These are phyloP conservation scores for Habroteleia sp. DNA, from an alignment of 2,888 invertebrate genomes.

Conservation along the genomic window DNA sequence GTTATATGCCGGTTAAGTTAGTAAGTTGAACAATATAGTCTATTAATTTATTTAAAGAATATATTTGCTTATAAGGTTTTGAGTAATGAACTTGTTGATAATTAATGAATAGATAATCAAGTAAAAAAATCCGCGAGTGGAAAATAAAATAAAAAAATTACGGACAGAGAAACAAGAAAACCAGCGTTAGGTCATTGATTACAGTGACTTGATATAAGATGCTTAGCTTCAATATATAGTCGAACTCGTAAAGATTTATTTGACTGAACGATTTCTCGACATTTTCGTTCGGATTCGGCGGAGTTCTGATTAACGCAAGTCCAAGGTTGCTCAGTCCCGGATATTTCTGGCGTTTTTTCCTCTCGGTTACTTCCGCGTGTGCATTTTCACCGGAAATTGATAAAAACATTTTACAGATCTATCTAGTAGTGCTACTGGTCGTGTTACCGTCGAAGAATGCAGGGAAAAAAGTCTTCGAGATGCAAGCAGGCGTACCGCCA, in stretches of 20 bases:
- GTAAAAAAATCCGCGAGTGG: constrained; percentile 5
- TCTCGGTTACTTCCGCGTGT: constrained; percentile 53
- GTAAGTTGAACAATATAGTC: constrained; percentile 2
- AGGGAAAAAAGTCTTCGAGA: constrained; percentile 23
- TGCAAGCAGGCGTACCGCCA: constrained; percentile 15
- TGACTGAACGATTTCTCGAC: constrained; percentile 63
- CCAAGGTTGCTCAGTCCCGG: constrained; percentile 48
- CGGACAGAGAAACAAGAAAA: no score
- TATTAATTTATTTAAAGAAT: constrained; percentile 28
- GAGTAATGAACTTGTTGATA: no score
- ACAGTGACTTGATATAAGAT: constrained; percentile 58
- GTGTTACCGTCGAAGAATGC: constrained; percentile 56
- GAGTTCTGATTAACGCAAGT: constrained; percentile 64
- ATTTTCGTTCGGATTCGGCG: constrained; percentile 43
- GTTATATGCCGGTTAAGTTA: neutral
- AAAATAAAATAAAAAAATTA: constrained; percentile 27
- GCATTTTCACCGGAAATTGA: constrained; percentile 64
- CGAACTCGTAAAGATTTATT: constrained; percentile 56
- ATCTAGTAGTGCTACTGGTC: constrained; percentile 55
- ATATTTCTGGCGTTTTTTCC: constrained; percentile 60
- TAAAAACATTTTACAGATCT: constrained; percentile 64
- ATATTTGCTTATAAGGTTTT: no score
- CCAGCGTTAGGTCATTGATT: constrained; percentile 47
- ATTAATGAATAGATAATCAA: no score
- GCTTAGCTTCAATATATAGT: constrained; percentile 51